Percentiles rank a stretch among this genome's conserved stretches.
Evolutionary conservation across 1,140 invertebrate genomes (phyloP).

Genomic region (Popillia japonica): DNA sequence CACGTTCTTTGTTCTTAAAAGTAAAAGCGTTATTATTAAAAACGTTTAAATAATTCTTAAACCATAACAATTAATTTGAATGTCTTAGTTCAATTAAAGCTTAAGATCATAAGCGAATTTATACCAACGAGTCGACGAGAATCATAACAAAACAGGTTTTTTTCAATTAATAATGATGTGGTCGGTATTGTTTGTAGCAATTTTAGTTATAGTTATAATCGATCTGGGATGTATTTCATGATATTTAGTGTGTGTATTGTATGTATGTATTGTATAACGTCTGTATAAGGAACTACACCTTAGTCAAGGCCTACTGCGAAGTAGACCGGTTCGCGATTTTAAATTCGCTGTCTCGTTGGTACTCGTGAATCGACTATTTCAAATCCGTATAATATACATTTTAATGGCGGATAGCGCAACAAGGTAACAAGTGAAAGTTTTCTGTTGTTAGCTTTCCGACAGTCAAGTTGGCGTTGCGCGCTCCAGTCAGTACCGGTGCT

Average conservation of each 20-base stretch:
- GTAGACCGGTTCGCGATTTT: conserved; percentile 26
- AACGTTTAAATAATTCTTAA: no score
- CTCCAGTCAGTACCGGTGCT: conserved; percentile 2
- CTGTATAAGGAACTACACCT: background rate
- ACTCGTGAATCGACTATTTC: conserved; percentile 7
- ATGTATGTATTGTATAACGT: background rate
- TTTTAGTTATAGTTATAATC: no score
- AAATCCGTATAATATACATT: conserved; percentile 1
- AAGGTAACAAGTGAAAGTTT: conserved; percentile 39
- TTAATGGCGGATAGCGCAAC: conserved; percentile 25
- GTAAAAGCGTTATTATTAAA: no score
- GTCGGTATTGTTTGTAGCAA: no score
- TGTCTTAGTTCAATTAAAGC: no score
- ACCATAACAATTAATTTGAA: no score
- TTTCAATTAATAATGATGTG: no score
- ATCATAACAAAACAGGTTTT: no score
- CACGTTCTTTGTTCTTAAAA: background rate
- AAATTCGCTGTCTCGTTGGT: background rate
- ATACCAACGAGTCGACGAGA: no score
- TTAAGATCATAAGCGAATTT: no score
- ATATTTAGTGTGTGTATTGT: background rate
- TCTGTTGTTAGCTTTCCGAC: conserved; percentile 26
- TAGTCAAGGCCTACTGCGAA: conserved; percentile 1
- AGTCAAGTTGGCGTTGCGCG: conserved; percentile 11
- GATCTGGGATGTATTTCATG: background rate